Base-by-base conservation (phyloP, 2,888 invertebrate genomes). In the Molanna angustata region DNA sequence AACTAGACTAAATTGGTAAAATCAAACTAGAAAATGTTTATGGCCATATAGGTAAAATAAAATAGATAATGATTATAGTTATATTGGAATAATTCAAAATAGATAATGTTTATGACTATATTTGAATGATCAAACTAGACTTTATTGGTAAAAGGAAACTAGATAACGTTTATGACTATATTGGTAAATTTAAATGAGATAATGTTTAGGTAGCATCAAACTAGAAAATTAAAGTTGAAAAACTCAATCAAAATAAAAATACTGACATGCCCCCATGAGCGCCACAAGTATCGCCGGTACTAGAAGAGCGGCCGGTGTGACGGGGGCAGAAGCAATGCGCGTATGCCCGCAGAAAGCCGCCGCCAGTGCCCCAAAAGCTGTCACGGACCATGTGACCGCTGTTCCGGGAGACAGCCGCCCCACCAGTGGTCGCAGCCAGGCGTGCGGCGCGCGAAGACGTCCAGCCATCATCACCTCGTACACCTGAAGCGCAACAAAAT, bases 401-500 rank as follows among this genome's bases (percentile, higher is more conserved):
- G 80, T 78, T 0, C 92, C 92, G 0, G 91, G 88, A 22, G 86
- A 84, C 56, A 85, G 83, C n/a, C 83, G 80, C 0, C 88, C 87
- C 1, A 88, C 74, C 4, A 87, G 64, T 0, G 88, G 84, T 54
- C 85, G 85, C 52, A 94, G 65, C 83, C 88, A 88, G 16, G 83
- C 79, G 63, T 88, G 88, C 59, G 84, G 80, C 0, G 85, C 75
- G 50, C 86, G 83, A 21, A 94, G 71, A 16, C 85, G 84, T 2
- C 93, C 93, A n/a, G 88, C 81, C n/a, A 84, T 72, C 21, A 81
- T 71, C 1, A 78, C 75, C 65, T 82, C 82, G 58, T 80, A 80
- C 66, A 81, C 76, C 77, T 78, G 65, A 6, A 31, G 33, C 13
- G 13, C 13, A 27, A n/a, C n/a, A n/a, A n/a, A n/a, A n/a, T n/a